Conservation (phyloP, 2,888 invertebrate genomes). For the Heliconius ismenius region DNA sequence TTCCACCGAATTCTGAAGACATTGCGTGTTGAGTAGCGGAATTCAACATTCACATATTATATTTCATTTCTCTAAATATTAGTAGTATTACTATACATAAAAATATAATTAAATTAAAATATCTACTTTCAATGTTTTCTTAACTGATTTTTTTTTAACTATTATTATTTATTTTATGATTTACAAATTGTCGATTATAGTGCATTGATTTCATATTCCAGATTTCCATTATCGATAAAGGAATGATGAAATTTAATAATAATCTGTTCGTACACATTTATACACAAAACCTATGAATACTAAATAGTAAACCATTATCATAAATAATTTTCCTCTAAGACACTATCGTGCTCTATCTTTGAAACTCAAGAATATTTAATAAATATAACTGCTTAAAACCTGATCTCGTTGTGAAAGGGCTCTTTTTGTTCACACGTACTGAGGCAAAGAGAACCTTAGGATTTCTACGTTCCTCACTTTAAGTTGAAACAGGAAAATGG, state of each 20-base stretch:
- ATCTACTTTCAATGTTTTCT: no score
- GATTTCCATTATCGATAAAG: constrained; percentile 8
- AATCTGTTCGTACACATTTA: neutral
- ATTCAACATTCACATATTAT: no score
- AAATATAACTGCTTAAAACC: neutral
- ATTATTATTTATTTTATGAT: neutral
- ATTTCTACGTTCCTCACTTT: neutral
- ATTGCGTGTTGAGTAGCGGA: no score
- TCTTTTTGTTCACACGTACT: neutral
- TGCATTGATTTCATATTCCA: neutral
- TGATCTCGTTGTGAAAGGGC: neutral
- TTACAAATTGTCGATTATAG: neutral
- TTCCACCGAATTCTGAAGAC: no score
- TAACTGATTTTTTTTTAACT: no score
- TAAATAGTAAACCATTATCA: neutral
- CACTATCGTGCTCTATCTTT: constrained; percentile 7
- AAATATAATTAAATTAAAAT: no score
- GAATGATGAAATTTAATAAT: neutral
- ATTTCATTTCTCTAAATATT: no score
- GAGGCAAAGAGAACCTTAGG: neutral
- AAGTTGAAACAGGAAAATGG: no score
- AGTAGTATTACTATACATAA: no score
- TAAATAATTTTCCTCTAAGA: neutral
- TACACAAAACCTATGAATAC: neutral
- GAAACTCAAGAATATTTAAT: neutral